Base-by-base conservation (phyloP, 2,797 vertebrate genomes). In the Mus caroli region DNA sequence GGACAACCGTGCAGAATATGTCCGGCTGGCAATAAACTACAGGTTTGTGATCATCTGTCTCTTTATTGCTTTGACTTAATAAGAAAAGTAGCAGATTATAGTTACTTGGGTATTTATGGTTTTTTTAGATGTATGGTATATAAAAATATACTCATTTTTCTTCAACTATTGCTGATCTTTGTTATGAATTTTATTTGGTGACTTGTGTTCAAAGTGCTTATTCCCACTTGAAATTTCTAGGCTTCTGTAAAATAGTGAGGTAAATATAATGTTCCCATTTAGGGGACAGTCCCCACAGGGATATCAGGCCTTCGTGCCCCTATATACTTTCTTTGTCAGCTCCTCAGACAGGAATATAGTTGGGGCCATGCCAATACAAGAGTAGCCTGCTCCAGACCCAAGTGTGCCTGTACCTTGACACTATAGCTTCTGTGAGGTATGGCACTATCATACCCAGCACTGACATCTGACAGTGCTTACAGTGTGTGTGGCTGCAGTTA, bases 21-120 rank as follows among this genome's bases (percentile, higher is more conserved):
- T 99, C 95, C 99, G 99, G 87, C 99, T 99, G 77, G 99, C 99
- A 64, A 99, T 99, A 93, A 99, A 99, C 98, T 99, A 99, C 98
- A 99, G 99, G 99, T 99, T 96, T 95, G 98, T 97, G 84, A 31
- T 22, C 50, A 12, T 34, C 20, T 46, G 28, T 17, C 9, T 24
- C 6, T 69, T 77, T 19, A 26, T 87, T n/a, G 0, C 78, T 40
- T 80, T 64, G 15, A 92, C 37, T 95, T 90, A 58, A 0, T 69
- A 50, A 28, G 46, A 37, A 37, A 78, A 75, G 56, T 9, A 64
- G 43, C 64, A 84, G 52, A 43, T 67, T 64, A 17, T 46, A 40
- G 31, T 54, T 91, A 76, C 13, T 26, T 86, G 73, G 77, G 54
- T 58, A 24, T 22, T 19, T 54, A 19, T 28, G 1, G 0, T 89